Base-by-base conservation (phyloP, 2,113 vertebrate species). In the Pachypanchax playfairii region DNA sequence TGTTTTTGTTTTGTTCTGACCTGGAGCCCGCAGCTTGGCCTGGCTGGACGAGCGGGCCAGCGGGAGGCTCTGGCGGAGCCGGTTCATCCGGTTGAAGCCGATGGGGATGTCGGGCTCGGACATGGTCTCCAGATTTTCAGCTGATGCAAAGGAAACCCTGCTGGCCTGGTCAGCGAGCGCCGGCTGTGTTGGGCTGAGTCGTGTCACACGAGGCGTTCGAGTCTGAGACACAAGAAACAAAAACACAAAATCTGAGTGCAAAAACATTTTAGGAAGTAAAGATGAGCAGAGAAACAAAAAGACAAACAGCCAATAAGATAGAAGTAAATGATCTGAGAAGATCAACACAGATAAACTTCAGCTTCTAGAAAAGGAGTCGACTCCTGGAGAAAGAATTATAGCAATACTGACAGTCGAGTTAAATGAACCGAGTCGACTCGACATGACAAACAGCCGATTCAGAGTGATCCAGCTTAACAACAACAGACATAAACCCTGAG, bases 11-110 rank as follows among this genome's bases (percentile, higher is more conserved):
- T n/a, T n/a, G n/a, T n/a, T 39, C 83, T 57, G 72, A 98, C 97
- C 97, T 94, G 96, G 97, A 0, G 96, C 95, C 1, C 96, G 89
- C 41, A 98, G 94, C 85, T 99, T 99, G 41, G 93, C 95, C 90
- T 98, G 97, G 90, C 96, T 97, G 87, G 96, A 93, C 0, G 97
- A 98, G 2, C 97, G 94, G 1, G 97, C 95, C 78, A 99, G 89
- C 6, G 97, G 97, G 77, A 99, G 88, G 85, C 97, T 99, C 92
- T 98, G 97, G 6, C 97, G 91, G 50, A 99, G 96, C 31, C 96
- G 94, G 87, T 98, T 98, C 92, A 96, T 97, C 78, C 97, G 95
- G 90, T 92, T 98, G 81, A 99, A 99, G 2, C 95, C 96, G 67
- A 96, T 83, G 33, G 97, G 95, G 43, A 98, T 79, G 73, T 98